Conservation (phyloP, 2,888 invertebrate genomes). For the Ennomos quercinarius region DNA sequence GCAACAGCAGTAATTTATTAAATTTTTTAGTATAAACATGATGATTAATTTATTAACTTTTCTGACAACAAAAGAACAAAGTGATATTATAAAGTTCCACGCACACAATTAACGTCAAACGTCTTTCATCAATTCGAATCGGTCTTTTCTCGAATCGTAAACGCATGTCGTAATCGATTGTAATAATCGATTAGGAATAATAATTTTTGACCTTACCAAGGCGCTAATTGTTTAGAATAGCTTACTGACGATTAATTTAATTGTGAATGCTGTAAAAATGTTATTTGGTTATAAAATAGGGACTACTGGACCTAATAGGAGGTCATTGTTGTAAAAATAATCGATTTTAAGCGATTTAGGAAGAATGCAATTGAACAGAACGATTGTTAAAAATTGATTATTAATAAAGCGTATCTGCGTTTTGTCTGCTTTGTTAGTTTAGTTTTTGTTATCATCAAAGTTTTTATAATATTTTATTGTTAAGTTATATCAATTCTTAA, state of each 20-base stretch:
- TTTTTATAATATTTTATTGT: no score
- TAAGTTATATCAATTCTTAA: no score
- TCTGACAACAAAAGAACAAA: slow-evolving; percentile 37
- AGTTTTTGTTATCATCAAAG: no score
- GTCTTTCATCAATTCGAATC: slow-evolving; percentile 71
- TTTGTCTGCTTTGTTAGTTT: slow-evolving; percentile 5
- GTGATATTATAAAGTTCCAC: slow-evolving; percentile 49
- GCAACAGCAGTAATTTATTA: no score
- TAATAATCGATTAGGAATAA: slow-evolving; percentile 65
- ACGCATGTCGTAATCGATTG: slow-evolving; percentile 72
- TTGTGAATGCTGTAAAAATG: slow-evolving; percentile 62
- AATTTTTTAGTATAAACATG: no score
- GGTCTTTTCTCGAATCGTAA: slow-evolving; percentile 70
- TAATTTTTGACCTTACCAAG: slow-evolving; percentile 79
- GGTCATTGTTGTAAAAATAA: slow-evolving; percentile 34
- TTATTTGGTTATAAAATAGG: slow-evolving; percentile 54
- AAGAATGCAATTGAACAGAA: slow-evolving; percentile 10
- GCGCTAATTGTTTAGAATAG: slow-evolving; percentile 70
- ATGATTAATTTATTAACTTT: slow-evolving; percentile 11
- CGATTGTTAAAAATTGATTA: slow-evolving; percentile 8
- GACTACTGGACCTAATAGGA: slow-evolving; percentile 50
- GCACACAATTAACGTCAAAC: slow-evolving; percentile 53
- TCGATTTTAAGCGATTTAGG: slow-evolving; percentile 17
- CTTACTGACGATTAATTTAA: slow-evolving; percentile 73
- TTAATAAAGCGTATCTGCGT: slow-evolving; percentile 1